A percentile compares a stretch with the other conserved stretches of the same genome.
phyloP scores from a whole-genome alignment of 30 jellyfish, hydroid and myxozoan genomes.

The Sanderia malayensis region DNA sequence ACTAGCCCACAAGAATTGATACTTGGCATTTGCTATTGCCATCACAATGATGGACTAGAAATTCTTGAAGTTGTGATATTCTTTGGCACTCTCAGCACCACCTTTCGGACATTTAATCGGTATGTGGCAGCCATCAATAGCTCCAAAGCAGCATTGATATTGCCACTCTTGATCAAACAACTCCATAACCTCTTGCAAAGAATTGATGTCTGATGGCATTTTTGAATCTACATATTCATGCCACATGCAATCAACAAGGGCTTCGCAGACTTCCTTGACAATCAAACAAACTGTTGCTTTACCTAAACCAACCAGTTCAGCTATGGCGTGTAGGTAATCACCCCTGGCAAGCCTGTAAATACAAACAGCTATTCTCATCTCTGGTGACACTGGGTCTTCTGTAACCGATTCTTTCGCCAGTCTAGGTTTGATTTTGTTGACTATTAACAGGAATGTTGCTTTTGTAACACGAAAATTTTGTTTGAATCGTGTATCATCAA shows the following conservation, averaged over 20 bases:
- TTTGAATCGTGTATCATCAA: conserved; percentile 25
- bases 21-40: conserved; percentile 52
- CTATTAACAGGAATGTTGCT: conserved; percentile 11
- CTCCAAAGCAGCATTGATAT: conserved; percentile 40
- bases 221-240: conserved; percentile 15
- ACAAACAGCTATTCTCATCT: conserved; percentile 39
- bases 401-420: conserved; percentile 26
- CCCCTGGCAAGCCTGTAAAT: conserved; percentile 23
- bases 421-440: background rate
- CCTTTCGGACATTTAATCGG: conserved; percentile 45
- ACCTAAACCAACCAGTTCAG: conserved; percentile 33
- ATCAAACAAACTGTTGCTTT: conserved; percentile 16
- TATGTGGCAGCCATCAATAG: conserved; percentile 37
- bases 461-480: background rate
- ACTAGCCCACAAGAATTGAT: conserved; percentile 45
- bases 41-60: conserved; percentile 32
- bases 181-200: conserved; percentile 17
- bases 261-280: conserved; percentile 24
- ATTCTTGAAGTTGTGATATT: conserved; percentile 35
- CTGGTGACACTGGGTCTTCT: conserved; percentile 56
- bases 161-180: conserved; percentile 34
- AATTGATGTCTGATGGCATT: conserved; percentile 2
- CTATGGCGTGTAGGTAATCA: conserved; percentile 27
- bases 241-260: conserved; percentile 32
- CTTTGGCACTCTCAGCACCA: conserved; percentile 17